These are phyloP conservation scores for Thecocarcelia acutangulata DNA, from an alignment of 2,888 invertebrate genomes.

Conservation along the genomic window DNA sequence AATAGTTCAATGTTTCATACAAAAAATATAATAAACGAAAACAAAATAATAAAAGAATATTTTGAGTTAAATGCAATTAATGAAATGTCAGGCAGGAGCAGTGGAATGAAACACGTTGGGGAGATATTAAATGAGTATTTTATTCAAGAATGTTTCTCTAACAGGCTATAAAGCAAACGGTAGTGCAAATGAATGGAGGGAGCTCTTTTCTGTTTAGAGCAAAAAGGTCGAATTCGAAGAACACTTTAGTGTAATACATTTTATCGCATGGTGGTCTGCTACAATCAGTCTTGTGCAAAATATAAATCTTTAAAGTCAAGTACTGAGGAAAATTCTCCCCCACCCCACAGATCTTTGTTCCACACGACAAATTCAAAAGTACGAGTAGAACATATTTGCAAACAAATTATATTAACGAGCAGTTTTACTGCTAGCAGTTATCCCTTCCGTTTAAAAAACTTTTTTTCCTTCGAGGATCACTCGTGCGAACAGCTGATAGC, in stretches of 20 bases:
- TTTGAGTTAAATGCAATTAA: slow-evolving; percentile 32
- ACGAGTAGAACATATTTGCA: too few relatives aligned
- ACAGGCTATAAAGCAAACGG: slow-evolving; percentile 18
- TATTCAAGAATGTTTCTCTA: slow-evolving; percentile 47
- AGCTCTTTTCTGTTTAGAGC: background rate
- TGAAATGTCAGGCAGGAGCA: slow-evolving; percentile 17
- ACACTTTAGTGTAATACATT: background rate
- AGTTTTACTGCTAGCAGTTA: too few relatives aligned
- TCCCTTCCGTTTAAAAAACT: too few relatives aligned
- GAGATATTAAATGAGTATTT: slow-evolving; percentile 60
- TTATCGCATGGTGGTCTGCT: too few relatives aligned
- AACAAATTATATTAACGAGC: too few relatives aligned
- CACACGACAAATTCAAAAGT: too few relatives aligned
- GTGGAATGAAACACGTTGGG: slow-evolving; percentile 58
- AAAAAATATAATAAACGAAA: slow-evolving; percentile 46
- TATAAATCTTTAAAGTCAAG: too few relatives aligned
- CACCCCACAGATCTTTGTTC: too few relatives aligned
- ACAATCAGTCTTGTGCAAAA: too few relatives aligned
- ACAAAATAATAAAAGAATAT: slow-evolving; percentile 45
- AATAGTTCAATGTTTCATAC: slow-evolving; percentile 50
- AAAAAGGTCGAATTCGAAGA: background rate
- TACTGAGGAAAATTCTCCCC: too few relatives aligned
- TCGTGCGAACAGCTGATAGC: too few relatives aligned
- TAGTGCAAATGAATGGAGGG: background rate
- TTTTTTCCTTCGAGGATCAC: too few relatives aligned